Conservation (phyloP, 2,797 vertebrate genomes). For the Alosa sapidissima region DNA sequence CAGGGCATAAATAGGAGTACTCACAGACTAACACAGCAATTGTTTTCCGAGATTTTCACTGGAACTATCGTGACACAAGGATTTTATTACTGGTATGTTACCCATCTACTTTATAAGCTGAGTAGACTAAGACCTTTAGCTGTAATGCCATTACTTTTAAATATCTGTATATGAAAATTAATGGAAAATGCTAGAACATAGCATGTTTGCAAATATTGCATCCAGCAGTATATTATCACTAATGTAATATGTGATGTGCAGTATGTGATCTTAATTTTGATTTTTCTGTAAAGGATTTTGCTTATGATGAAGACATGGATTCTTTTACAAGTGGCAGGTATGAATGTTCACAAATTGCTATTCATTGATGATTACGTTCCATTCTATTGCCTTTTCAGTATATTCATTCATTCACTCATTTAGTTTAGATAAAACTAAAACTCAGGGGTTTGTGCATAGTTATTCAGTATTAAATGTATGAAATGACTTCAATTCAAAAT, state of each 20-base stretch:
- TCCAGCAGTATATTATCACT: background rate
- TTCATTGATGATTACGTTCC: background rate
- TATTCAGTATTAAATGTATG: too few species aligned
- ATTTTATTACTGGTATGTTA: constrained; percentile 12
- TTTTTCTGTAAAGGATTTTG: constrained; percentile 38
- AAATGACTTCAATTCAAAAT: too few species aligned
- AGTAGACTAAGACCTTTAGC: background rate
- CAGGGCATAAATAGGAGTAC: constrained; percentile 70
- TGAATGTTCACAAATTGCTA: constrained; percentile 28
- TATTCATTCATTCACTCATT: too few species aligned
- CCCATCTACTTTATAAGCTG: background rate
- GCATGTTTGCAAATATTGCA: too few species aligned
- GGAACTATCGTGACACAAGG: background rate
- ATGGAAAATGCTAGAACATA: background rate
- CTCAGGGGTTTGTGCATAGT: background rate
- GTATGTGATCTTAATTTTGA: background rate
- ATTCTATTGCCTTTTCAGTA: background rate
- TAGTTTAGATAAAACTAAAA: background rate
- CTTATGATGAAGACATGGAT: constrained; percentile 59
- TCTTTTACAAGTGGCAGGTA: constrained; percentile 69
- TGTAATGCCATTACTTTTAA: background rate
- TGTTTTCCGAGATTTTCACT: background rate
- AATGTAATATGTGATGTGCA: background rate
- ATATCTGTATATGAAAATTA: background rate
- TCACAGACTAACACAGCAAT: background rate